These are phyloP conservation scores for Varanus komodoensis DNA, from an alignment of 2,113 vertebrate species.

Conservation along the genomic window DNA sequence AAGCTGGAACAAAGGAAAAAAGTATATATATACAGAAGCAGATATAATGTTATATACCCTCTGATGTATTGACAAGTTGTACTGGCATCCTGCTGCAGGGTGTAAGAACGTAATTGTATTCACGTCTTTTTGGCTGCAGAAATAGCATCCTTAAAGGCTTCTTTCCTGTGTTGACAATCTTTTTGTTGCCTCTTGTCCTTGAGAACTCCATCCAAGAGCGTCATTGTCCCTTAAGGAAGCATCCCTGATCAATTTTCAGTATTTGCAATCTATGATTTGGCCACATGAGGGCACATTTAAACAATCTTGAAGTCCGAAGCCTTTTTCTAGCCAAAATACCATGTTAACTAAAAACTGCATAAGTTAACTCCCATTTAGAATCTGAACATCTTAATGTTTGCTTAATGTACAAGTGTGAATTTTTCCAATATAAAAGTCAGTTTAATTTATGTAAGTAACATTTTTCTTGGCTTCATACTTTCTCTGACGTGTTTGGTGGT, in stretches of 20 bases:
- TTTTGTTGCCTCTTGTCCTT: background rate
- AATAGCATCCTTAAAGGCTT: background rate
- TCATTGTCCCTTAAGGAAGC: background rate
- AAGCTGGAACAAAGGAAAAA: background rate
- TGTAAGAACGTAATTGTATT: background rate
- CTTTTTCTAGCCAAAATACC: background rate
- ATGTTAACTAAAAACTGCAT: background rate
- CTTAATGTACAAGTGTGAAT: background rate
- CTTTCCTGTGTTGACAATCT: background rate
- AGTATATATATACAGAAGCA: background rate
- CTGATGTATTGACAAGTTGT: background rate
- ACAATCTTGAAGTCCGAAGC: slow-evolving; percentile 3
- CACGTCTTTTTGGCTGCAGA: background rate
- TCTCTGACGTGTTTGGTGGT: background rate
- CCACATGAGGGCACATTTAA: slow-evolving; percentile 16
- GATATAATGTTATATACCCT: background rate
- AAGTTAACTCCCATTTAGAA: background rate
- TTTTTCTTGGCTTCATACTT: background rate
- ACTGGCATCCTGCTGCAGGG: background rate
- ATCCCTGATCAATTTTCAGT: background rate
- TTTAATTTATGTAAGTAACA: background rate
- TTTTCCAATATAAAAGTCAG: background rate
- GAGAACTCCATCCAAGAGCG: background rate
- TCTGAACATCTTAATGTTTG: background rate
- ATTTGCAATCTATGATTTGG: background rate